Conservation (phyloP, 2,888 invertebrate species). For the Monoplex corrugatus region DNA sequence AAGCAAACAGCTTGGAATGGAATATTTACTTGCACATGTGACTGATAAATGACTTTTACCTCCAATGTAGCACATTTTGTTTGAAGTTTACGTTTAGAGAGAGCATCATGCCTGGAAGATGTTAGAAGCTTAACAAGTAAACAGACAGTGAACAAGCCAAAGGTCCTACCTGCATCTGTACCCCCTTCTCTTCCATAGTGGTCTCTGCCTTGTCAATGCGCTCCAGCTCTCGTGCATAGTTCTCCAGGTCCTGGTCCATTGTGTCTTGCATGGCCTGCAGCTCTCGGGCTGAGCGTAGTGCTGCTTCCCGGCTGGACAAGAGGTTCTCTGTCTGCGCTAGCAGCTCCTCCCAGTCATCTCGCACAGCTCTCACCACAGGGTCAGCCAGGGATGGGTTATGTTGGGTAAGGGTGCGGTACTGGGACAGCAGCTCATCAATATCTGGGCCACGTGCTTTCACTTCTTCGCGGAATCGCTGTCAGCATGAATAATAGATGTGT, state of each 20-base stretch:
- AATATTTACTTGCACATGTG: no score
- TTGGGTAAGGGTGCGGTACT: slow-evolving; percentile 72
- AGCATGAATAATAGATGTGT: not conserved
- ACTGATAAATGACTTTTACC: no score
- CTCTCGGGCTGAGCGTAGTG: slow-evolving; percentile 66
- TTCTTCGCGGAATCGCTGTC: slow-evolving; percentile 89
- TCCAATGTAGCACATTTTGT: no score
- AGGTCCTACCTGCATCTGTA: slow-evolving; percentile 69
- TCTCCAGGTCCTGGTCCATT: slow-evolving; percentile 75
- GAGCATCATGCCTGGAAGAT: slow-evolving; percentile 19
- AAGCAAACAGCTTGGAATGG: no score
- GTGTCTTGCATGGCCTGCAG: slow-evolving; percentile 71
- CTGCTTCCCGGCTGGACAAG: slow-evolving; percentile 69
- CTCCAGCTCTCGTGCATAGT: slow-evolving; percentile 74
- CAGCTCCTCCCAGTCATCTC: slow-evolving; percentile 67
- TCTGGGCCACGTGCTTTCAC: slow-evolving; percentile 90
- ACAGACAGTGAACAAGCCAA: not conserved
- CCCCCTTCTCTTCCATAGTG: slow-evolving; percentile 67
- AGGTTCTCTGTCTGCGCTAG: slow-evolving; percentile 74
- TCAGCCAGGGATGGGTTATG: slow-evolving; percentile 74
- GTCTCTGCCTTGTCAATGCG: slow-evolving; percentile 72
- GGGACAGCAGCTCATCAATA: slow-evolving; percentile 82
- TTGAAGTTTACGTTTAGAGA: no score
- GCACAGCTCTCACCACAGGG: slow-evolving; percentile 72
- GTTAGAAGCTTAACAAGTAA: not conserved